Percentiles rank a stretch among this genome's conserved stretches.
Evolutionary conservation across 2,888 invertebrate species (phyloP).

Genomic region (Ectemnius lituratus): DNA sequence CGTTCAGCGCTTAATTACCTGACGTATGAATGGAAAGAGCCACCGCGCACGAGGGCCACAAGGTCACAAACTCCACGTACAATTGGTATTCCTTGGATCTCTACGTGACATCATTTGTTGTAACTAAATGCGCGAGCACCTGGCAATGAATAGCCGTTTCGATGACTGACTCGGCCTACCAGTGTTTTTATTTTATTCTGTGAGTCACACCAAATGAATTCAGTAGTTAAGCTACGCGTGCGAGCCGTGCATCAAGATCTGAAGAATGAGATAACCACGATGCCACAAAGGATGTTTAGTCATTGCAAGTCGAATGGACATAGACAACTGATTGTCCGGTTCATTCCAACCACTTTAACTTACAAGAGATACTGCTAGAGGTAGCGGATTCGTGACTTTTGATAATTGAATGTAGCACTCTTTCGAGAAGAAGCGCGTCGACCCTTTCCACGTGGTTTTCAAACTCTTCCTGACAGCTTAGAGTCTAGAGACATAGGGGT

Average conservation of each 20-base stretch:
- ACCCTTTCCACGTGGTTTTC: neutral
- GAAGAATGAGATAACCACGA: too few relatives aligned
- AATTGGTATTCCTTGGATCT: constrained; percentile 38
- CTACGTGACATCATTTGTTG: constrained; percentile 47
- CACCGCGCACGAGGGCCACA: neutral
- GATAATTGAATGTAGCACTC: neutral
- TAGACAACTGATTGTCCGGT: too few relatives aligned
- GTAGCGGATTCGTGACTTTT: neutral
- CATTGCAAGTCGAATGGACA: too few relatives aligned
- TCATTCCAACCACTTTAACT: too few relatives aligned
- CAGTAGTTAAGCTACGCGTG: neutral
- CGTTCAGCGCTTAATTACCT: constrained; percentile 19
- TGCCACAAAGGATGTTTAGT: too few relatives aligned
- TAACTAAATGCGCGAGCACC: constrained; percentile 19
- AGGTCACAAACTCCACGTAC: too few relatives aligned
- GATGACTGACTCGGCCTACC: constrained; percentile 19
- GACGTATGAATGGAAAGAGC: constrained; percentile 27
- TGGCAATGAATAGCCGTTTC: constrained; percentile 7
- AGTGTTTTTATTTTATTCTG: neutral
- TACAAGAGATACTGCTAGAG: too few relatives aligned
- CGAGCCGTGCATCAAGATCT: neutral
- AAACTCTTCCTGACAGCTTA: too few relatives aligned
- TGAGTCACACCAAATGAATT: constrained; percentile 21
- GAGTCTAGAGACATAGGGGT: too few relatives aligned
- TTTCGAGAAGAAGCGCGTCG: neutral